Evolutionary conservation across 2,113 vertebrate genomes (phyloP), one percentile per base, ranked within the genome.

Genomic region (Silurus glanis): DNA sequence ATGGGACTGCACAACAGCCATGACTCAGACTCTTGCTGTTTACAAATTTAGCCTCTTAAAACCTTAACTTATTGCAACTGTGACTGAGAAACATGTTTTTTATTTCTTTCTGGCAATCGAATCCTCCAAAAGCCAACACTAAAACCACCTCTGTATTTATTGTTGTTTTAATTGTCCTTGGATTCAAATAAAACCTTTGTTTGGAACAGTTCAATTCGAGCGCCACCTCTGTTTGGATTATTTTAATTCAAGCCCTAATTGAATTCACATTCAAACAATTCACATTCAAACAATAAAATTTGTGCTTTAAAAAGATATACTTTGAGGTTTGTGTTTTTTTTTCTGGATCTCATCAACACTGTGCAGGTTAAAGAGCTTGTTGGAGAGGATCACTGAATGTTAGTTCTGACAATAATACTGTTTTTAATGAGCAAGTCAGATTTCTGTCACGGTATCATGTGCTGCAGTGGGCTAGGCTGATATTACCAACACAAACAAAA

Each of bases 1-100:
- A 92, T 90, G 87, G 84, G 93, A 89, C 92, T 92, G 90, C 91
- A 93, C 91, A 92, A 93, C 92, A 92, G 92, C 90, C 92, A 91
- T 78, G 92, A 92, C 89, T 89, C 91, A 84, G 69, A 88, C 89
- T 83, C 89, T 90, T 90, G 91, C 89, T 91, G 92, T 94, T 95
- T 92, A 92, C 88, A 91, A 91, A 91, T 90, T 91, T 88, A 91
- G 90, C 84, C 92, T 93, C 89, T 92, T 93, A 93, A 94, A 94
- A 91, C 86, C 89, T 89, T 89, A 92, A 92, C 91, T 91, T 91
- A 90, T 71, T 93, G 90, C 92, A 93, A 93, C 92, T 91, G 92
- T 87, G 90, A 90, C 91, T 89, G 83, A 91, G 88, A 90, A 89
- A 86, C 88, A 72, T 89, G 91, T 86, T 90, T 93, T 92, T 94